Evolutionary conservation across 2,797 vertebrate species (phyloP), one percentile per base, ranked within the genome.

Genomic region (Eidolon dupreanum): DNA sequence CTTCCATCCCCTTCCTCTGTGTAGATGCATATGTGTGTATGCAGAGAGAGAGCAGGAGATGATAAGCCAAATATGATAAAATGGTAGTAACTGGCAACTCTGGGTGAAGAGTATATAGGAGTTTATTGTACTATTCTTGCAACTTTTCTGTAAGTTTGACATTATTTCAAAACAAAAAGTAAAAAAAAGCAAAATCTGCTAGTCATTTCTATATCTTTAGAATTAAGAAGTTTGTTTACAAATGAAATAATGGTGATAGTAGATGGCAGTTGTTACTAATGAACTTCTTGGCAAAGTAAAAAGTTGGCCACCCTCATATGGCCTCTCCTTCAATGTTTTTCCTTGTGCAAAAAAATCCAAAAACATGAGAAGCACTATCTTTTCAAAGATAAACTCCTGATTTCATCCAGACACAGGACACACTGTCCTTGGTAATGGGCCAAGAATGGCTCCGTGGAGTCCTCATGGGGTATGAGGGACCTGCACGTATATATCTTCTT

Each of bases 71-170:
- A 94, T 38, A 88, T n/a, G 31, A 43, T 22, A 46, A 81, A 95
- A 66, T 65, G 65, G 36, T 78, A 61, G 66, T 88, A 66, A 24
- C 6, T 61, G 19, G 46, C 31, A 49, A 91, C 75, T 88, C 33
- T 85, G 33, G 41, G 26, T 26, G 31, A 77, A 84, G 33, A 51
- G 10, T 68, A 59, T 41, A 33, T 59, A 53, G 33, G 20, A 61
- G 16, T n/a, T 63, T 41, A 71, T 31, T 65, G 38, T 53, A 51
- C 51, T 74, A 53, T 33, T 53, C 82, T 89, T 74, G 51, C 33
- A 70, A 65, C 66, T 85, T 84, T 92, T 85, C 63, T 91, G 15
- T 78, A 95, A 87, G 55, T 55, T 91, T 94, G 33, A 90, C 96
- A 71, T 91, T 26, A 85, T 55, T 88, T 68, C 66, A 91, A 93